Percentiles rank a stretch among this genome's conserved stretches.
Conservation (phyloP, 1,140 invertebrate genomes). For the Globodera ellingtonae region DNA sequence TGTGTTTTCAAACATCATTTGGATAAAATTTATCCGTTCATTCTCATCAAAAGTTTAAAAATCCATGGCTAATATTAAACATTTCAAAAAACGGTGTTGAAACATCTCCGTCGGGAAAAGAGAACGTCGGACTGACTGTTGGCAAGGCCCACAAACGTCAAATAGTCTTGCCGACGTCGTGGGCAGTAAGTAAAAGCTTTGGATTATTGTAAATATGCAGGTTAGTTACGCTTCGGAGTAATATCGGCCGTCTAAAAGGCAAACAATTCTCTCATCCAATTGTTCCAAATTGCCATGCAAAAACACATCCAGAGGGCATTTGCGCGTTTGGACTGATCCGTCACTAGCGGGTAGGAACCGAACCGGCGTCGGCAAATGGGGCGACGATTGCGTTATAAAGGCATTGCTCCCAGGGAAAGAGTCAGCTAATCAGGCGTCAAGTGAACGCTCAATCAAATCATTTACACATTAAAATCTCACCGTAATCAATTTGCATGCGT, state of each 20-base stretch:
- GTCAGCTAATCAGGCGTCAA: not conserved
- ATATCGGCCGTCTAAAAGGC: not conserved
- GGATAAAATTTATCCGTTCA: too few species aligned
- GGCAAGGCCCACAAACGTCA: slow-evolving; percentile 70
- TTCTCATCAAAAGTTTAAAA: too few species aligned
- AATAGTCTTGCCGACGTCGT: too few species aligned
- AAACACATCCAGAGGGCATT: not conserved
- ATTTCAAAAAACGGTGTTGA: too few species aligned
- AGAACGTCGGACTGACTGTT: slow-evolving; percentile 80
- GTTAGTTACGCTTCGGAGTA: too few species aligned
- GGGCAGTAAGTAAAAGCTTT: too few species aligned
- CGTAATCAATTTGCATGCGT: too few species aligned
- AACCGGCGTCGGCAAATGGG: not conserved
- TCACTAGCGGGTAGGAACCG: not conserved
- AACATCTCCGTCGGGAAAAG: slow-evolving; percentile 22
- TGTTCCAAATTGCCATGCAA: not conserved
- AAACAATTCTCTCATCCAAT: too few species aligned
- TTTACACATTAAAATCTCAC: not conserved
- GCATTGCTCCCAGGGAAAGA: not conserved
- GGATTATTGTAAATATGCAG: too few species aligned
- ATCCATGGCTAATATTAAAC: too few species aligned
- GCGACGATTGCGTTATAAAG: slow-evolving; percentile 5
- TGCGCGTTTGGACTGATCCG: not conserved
- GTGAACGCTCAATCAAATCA: too few species aligned
- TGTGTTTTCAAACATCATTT: too few species aligned